phyloP scores from a whole-genome alignment of 2,113 vertebrate genomes.

The Caracal caracal region DNA sequence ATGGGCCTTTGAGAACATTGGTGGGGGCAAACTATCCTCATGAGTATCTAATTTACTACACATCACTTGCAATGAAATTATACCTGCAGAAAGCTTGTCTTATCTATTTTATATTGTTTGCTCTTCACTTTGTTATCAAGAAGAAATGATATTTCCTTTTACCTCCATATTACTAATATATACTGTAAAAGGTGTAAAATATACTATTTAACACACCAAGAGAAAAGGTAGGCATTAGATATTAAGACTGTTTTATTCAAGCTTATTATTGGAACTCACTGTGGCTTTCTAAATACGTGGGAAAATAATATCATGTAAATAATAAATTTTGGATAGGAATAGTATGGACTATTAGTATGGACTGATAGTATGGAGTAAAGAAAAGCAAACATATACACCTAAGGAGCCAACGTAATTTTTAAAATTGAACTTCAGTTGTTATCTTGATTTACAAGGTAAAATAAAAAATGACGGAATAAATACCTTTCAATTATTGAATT shows the following conservation, averaged over 20 bases:
- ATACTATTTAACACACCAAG: not conserved
- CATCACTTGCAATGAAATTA: not conserved
- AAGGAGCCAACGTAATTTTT: not conserved
- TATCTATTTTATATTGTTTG: not conserved
- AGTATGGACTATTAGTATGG: not conserved
- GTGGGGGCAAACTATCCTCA: not conserved
- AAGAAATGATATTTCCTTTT: not conserved
- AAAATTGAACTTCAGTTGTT: not conserved
- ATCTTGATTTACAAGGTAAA: not conserved
- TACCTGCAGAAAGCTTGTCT: not conserved
- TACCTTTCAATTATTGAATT: not conserved
- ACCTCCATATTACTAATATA: not conserved
- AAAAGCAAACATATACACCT: rapidly evolving
- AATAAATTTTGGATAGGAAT: not conserved
- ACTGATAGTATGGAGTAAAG: not conserved
- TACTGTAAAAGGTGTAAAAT: not conserved
- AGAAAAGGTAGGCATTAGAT: not conserved
- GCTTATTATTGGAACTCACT: not conserved
- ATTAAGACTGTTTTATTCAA: not conserved
- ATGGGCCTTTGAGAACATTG: not conserved
- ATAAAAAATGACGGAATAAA: not conserved
- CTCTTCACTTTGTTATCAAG: not conserved
- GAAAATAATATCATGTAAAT: not conserved
- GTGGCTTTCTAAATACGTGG: not conserved
- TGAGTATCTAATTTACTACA: not conserved